These are phyloP conservation scores for Thamnophis elegans DNA, from an alignment of 2,797 vertebrate genomes.

Conservation along the genomic window DNA sequence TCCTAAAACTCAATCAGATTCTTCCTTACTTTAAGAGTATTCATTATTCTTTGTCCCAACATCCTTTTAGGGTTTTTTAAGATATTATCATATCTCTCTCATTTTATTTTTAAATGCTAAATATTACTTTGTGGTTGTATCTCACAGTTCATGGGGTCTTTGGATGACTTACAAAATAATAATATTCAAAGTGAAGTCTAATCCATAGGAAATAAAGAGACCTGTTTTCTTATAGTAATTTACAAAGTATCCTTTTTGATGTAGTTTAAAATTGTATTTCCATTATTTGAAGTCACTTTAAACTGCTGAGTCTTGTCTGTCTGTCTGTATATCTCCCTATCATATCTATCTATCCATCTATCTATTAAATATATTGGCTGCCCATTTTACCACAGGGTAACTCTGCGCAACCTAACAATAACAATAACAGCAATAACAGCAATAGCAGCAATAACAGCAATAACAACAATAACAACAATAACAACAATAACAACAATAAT, in stretches of 20 bases:
- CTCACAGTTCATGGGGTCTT: neutral
- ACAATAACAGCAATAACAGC: too few relatives aligned
- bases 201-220: neutral
- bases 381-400: neutral
- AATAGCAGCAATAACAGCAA: too few relatives aligned
- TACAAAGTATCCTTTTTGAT: neutral
- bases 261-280: neutral
- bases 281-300: neutral
- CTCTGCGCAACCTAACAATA: neutral
- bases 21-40: neutral
- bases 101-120: neutral
- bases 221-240: neutral
- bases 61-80: neutral
- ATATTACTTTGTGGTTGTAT: neutral
- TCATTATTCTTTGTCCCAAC: neutral
- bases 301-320: neutral
- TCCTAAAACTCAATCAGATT: neutral
- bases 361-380: too few relatives aligned
- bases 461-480: too few relatives aligned
- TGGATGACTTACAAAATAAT: neutral
- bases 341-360: too few relatives aligned
- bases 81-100: neutral
- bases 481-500: too few relatives aligned
- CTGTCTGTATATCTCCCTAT: neutral
- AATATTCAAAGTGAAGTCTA: neutral